phyloP scores from a whole-genome alignment of 2,113 vertebrate species.

The Notothenia coriiceps region DNA sequence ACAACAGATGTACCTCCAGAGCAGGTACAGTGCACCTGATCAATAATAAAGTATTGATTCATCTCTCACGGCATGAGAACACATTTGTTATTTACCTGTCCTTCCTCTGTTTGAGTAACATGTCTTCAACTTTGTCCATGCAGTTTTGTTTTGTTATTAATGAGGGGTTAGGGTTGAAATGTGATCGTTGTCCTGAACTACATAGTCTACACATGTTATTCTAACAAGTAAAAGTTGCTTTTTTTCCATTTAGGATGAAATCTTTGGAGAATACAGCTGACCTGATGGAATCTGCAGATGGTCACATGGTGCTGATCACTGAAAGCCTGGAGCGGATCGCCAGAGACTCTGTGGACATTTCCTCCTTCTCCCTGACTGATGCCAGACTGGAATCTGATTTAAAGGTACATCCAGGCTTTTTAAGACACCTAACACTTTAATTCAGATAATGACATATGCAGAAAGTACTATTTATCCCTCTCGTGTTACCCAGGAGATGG shows the following conservation, averaged over 20 bases:
- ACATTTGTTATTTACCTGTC: too few species aligned
- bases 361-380: conserved; percentile 71
- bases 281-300: conserved; percentile 81
- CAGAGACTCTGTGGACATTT: conserved; percentile 74
- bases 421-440: background rate
- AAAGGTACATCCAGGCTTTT: conserved; percentile 60
- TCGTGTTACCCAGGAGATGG: conserved; percentile 57
- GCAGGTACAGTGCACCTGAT: conserved; percentile 20
- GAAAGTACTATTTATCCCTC: background rate
- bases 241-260: conserved; percentile 77
- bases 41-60: too few species aligned
- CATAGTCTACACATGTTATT: too few species aligned
- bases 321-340: conserved; percentile 73
- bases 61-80: background rate
- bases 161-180: too few species aligned
- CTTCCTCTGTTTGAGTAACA: too few species aligned
- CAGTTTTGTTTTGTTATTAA: too few species aligned
- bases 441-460: background rate
- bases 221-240: background rate
- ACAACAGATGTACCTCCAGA: conserved; percentile 22
- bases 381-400: conserved; percentile 56
- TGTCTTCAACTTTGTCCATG: too few species aligned
- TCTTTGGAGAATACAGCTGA: conserved; percentile 80
- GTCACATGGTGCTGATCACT: conserved; percentile 72
- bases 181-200: too few species aligned